Conservation (phyloP, 2,797 vertebrate genomes). For the Coregonus sp. region DNA sequence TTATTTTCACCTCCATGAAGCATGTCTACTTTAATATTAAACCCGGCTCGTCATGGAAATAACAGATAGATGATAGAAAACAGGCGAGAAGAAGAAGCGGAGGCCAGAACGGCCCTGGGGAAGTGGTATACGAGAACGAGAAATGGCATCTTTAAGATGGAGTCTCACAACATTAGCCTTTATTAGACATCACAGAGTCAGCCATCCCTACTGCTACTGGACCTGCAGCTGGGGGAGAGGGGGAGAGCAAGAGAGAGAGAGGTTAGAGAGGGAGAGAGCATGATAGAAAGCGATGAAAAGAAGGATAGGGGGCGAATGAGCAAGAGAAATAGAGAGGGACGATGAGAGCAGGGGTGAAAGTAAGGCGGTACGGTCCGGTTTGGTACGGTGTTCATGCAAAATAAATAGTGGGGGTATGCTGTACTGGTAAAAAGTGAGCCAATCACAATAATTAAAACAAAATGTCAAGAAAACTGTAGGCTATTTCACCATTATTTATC, state of each 20-base stretch:
- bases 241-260: slow-evolving; percentile 9
- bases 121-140: slow-evolving; percentile 58
- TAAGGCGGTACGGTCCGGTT: too few species aligned
- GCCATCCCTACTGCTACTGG: slow-evolving; percentile 13
- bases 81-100: slow-evolving; percentile 14
- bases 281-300: slow-evolving; percentile 23
- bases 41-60: slow-evolving; percentile 22
- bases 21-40: slow-evolving; percentile 9
- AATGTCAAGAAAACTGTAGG: too few species aligned
- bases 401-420: too few species aligned
- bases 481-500: too few species aligned
- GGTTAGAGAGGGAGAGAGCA: slow-evolving; percentile 4
- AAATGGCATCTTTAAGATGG: slow-evolving; percentile 58
- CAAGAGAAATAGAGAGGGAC: neutral
- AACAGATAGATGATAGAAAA: slow-evolving; percentile 18
- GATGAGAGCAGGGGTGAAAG: neutral
- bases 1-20: slow-evolving; percentile 5
- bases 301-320: slow-evolving; percentile 12
- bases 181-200: slow-evolving; percentile 57
- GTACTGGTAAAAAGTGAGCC: too few species aligned
- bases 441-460: too few species aligned
- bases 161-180: slow-evolving; percentile 70
- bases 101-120: slow-evolving; percentile 33
- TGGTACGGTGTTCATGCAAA: too few species aligned
- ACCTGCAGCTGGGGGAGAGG: slow-evolving; percentile 41